Base-by-base conservation (phyloP, 2,113 vertebrate genomes). In the Stigmatopora nigra region DNA sequence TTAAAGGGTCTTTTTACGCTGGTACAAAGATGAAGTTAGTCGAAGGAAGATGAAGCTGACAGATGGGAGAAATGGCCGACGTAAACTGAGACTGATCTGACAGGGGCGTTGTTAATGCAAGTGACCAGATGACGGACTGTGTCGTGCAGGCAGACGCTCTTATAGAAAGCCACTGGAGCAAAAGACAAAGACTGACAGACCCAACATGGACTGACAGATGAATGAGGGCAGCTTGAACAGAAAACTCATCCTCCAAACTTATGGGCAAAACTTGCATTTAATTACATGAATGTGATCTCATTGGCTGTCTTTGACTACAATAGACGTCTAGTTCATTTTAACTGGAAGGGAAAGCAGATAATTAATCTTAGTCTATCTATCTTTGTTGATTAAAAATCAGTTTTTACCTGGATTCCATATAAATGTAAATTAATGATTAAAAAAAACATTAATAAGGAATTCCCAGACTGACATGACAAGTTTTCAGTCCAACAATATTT, bases 31-130 rank as follows among this genome's bases (percentile, higher is more conserved):
- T 45, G 12, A 38, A 45, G n/a, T 20, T 14, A 56, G 22, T 61
- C 3, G 38, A n/a, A 78, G 67, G 67, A 81, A 77, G 73, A 70
- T 73, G 72, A 22, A 68, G 59, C 73, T 83, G 86, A 84, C 77
- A 77, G 82, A 82, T 45, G 12, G 31, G 72, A 60, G 76, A 61
- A 63, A 74, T 74, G 58, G 63, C 67, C 59, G 67, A 57, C 76
- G 68, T 80, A 72, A 75, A 80, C 67, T 61, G 52, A 65, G 73
- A 76, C 63, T 76, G 75, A 84, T 79, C 61, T 81, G 80, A 84
- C 82, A 79, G 80, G 49, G 65, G 47, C 68, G 11, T 80, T 73
- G 83, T 80, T 82, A 79, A 85, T 61, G 74, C 60, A 25, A 31
- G 22, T 66, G 78, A 72, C 71, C 75, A 67, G 68, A 77, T 80